Base-by-base conservation (phyloP, 1,140 invertebrate species). In the Plectus sambesii region DNA sequence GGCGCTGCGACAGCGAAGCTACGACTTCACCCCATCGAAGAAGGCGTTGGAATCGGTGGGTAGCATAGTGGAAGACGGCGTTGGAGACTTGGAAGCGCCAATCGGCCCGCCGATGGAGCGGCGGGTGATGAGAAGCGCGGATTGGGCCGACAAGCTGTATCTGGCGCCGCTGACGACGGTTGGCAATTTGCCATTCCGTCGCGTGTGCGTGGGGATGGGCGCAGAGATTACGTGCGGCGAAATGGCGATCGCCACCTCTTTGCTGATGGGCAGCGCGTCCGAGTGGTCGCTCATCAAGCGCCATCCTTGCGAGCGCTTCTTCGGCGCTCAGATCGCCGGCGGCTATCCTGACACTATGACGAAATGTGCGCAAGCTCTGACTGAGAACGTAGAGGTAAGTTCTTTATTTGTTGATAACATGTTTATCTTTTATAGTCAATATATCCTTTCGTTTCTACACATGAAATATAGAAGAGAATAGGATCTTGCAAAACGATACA, bases 181-280 rank as follows among this genome's bases (percentile, higher is more conserved):
- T 26, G 94, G 94, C 1, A 99, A 99, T 76, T 72, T 99, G 41
- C 94, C 94, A 9, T 99, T 96, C 70, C 75, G 94, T 37, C 76
- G 94, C 53, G 83, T 99, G 26, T 98, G 93, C 71, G 93, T 93
- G 69, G 80, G 83, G 60, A 85, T 79, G 70, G 93, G 93, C 6
- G 92, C 83, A 3, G 92, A 98, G 67, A 82, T 99, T 30, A 99
- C 93, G 0, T 98, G 92, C 70, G 84, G 89, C 22, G 94, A 99
- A 75, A 99, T 99, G 94, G 87, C 88, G 9, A 70, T 99, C 63
- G 82, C 81, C 48, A 80, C 78, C 50, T 79, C 82, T 35, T 70
- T 99, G 27, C 71, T 98, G 0, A 83, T 93, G 73, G 90, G 86
- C 1, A 74, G 80, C 1, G 79, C 79, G 20, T 85, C 87, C 58